These are phyloP conservation scores for Lampropteryx suffumata DNA, from an alignment of 2,888 invertebrate genomes.

Conservation along the genomic window DNA sequence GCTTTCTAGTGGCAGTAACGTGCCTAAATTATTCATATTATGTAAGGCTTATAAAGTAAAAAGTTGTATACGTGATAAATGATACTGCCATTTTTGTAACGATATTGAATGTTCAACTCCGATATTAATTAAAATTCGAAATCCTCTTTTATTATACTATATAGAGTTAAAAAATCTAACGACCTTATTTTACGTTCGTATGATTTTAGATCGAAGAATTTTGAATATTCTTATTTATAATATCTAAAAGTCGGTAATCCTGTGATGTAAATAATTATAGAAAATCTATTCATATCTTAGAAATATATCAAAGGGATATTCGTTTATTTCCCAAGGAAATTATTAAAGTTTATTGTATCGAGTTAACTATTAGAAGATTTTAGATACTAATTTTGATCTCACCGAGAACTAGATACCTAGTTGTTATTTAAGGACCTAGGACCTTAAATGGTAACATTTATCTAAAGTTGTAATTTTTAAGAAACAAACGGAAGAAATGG, in stretches of 20 bases:
- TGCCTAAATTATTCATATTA: conserved; percentile 33
- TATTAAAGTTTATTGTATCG: conserved; percentile 72
- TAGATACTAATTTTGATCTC: conserved; percentile 53
- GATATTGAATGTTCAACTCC: conserved; percentile 52
- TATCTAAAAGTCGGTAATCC: conserved; percentile 21
- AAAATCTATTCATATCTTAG: conserved; percentile 80
- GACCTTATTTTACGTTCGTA: background rate
- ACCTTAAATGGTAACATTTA: background rate
- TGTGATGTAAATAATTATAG: conserved; percentile 38
- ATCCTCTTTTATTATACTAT: conserved; percentile 9
- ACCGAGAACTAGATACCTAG: conserved; percentile 29
- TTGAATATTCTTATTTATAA: background rate
- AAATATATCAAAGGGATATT: conserved; percentile 74
- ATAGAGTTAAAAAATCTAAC: background rate
- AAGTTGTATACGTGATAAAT: conserved; percentile 71
- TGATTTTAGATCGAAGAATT: conserved; percentile 1
- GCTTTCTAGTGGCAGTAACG: conserved; percentile 14
- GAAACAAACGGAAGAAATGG: background rate
- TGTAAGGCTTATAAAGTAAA: conserved; percentile 49
- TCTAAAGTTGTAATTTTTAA: no score
- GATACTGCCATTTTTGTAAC: conserved; percentile 75
- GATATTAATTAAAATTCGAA: conserved; percentile 21
- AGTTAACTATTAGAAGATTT: conserved; percentile 72
- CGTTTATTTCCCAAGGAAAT: conserved; percentile 79
- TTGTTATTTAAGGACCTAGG: no score